phyloP scores from a whole-genome alignment of 2,113 vertebrate genomes.

The Fregetta grallaria region DNA sequence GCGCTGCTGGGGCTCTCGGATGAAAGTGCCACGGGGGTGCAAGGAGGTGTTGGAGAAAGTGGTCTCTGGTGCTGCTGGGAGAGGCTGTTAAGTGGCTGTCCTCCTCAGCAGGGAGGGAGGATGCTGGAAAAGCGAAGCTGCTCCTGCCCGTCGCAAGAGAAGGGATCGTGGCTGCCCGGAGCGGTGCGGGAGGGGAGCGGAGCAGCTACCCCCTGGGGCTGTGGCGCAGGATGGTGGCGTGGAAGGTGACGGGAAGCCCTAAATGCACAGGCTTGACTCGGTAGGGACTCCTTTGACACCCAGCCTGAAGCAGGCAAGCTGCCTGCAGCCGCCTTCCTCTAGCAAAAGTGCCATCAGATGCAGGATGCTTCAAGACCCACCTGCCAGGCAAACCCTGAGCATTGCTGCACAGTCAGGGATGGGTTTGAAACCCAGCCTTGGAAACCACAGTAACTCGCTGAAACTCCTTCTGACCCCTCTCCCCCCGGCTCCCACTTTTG shows the following conservation, averaged over 20 bases:
- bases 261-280: accelerated
- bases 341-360: neutral
- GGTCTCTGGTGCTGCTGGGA: neutral
- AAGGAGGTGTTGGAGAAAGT: accelerated
- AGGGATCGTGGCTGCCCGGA: neutral
- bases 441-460: neutral
- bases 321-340: neutral
- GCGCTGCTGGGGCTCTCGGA: accelerated
- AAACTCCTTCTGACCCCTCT: neutral
- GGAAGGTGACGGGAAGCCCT: neutral
- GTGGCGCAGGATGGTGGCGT: neutral
- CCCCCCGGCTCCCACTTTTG: neutral
- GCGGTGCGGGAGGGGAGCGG: accelerated
- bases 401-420: neutral
- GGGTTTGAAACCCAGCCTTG: neutral
- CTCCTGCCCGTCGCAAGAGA: accelerated
- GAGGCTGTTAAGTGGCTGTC: neutral
- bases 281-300: neutral
- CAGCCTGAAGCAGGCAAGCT: neutral
- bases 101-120: neutral
- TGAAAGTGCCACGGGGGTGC: neutral
- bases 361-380: neutral
- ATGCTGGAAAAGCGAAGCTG: neutral
- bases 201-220: neutral
- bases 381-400: neutral